Conservation (phyloP, 2,113 vertebrate genomes). For the human (Homo sapiens) region DNA sequence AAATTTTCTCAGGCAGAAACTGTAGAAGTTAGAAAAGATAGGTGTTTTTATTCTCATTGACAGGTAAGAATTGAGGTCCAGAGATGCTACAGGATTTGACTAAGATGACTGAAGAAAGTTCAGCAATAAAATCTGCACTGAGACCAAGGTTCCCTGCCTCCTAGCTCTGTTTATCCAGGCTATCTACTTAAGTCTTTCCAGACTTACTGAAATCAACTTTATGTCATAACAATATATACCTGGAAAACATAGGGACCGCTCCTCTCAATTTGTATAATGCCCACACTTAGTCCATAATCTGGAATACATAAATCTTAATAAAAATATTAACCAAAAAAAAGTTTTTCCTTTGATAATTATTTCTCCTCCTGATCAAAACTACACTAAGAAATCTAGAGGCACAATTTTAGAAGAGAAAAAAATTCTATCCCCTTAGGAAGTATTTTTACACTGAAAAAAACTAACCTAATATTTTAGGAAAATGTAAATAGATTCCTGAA, state of each 20-base stretch:
- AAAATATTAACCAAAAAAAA: conserved; percentile 29
- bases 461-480: conserved; percentile 31
- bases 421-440: conserved; percentile 9
- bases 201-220: not conserved
- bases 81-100: not conserved
- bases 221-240: not conserved
- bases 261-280: not conserved
- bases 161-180: not conserved
- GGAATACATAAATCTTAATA: not conserved
- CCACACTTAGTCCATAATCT: not conserved
- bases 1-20: not conserved
- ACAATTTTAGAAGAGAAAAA: not conserved
- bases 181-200: not conserved
- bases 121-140: not conserved
- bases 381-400: conserved; percentile 9
- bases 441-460: conserved; percentile 41
- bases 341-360: not conserved
- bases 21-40: not conserved
- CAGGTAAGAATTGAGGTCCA: not conserved
- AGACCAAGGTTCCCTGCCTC: not conserved
- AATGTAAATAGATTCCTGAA: conserved; percentile 37
- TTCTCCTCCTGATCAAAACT: conserved; percentile 4
- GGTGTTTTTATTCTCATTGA: not conserved
- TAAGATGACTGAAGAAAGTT: not conserved
- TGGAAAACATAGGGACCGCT: not conserved